These are phyloP conservation scores for Caranx ignobilis DNA, from an alignment of 2,113 vertebrate species.

Conservation along the genomic window DNA sequence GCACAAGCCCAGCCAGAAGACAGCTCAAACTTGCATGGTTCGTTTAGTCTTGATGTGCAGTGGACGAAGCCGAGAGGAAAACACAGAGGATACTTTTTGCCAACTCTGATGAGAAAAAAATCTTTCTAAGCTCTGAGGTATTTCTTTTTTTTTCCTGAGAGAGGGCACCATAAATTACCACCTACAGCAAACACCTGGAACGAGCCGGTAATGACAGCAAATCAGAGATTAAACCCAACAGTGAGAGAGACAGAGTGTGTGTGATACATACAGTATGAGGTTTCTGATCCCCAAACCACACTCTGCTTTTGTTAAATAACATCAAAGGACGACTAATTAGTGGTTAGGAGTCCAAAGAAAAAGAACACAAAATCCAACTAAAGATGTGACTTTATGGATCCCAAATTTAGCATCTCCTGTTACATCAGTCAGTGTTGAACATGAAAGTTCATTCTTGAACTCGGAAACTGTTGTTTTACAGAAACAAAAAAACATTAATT, in stretches of 20 bases:
- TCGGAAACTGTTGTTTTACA: not conserved
- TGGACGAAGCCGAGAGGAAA: slow-evolving; percentile 35
- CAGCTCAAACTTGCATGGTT: slow-evolving; percentile 22
- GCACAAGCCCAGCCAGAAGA: not conserved
- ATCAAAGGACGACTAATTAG: slow-evolving; percentile 17
- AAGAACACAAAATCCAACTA: not conserved
- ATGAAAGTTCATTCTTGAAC: not conserved
- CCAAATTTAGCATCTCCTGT: slow-evolving; percentile 8
- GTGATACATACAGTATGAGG: not conserved
- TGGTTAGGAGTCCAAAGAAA: not conserved
- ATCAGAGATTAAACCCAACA: slow-evolving; percentile 47
- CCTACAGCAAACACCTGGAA: slow-evolving; percentile 65
- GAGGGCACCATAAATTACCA: slow-evolving; percentile 54
- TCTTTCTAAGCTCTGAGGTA: slow-evolving; percentile 42
- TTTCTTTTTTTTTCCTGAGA: slow-evolving; percentile 30
- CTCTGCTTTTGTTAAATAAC: slow-evolving; percentile 11
- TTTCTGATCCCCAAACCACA: slow-evolving; percentile 26
- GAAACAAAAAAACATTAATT: not conserved
- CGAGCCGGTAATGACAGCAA: slow-evolving; percentile 50
- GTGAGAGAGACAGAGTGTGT: slow-evolving; percentile 3
- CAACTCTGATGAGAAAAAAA: slow-evolving; percentile 14
- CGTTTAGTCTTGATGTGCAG: slow-evolving; percentile 17
- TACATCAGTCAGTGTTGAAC: not conserved
- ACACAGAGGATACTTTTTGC: not conserved
- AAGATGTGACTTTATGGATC: not conserved